A percentile compares a stretch with the other conserved stretches of the same genome.
Evolutionary conservation across 2,888 invertebrate genomes (phyloP).

Genomic region (Dexiosoma caninum): DNA sequence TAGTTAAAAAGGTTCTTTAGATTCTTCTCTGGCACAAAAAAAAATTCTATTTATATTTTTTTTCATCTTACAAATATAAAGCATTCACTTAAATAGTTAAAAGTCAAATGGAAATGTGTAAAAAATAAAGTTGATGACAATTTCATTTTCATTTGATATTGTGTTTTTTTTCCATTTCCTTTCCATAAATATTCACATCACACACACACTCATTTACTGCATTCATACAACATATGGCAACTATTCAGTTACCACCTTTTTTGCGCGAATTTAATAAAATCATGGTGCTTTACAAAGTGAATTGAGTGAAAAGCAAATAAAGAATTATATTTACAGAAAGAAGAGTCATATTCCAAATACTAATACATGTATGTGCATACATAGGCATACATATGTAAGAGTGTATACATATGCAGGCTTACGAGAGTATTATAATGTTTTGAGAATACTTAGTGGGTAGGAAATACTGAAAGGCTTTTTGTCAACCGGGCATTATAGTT

Average conservation of each 20-base stretch:
- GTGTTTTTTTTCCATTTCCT: neutral
- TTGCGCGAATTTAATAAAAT: slow-evolving; percentile 61
- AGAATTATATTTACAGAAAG: slow-evolving; percentile 58
- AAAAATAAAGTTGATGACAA: slow-evolving; percentile 51
- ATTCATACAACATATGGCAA: neutral
- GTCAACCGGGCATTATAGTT: too few relatives aligned
- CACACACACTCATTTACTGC: too few relatives aligned
- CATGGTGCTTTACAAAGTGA: slow-evolving; percentile 70
- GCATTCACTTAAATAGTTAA: slow-evolving; percentile 1
- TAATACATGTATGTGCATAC: neutral
- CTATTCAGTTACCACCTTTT: neutral
- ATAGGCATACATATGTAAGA: too few relatives aligned
- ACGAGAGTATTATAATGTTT: neutral
- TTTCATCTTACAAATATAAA: slow-evolving; percentile 1
- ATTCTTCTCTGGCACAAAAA: neutral
- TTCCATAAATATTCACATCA: neutral
- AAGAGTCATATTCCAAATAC: slow-evolving; percentile 25
- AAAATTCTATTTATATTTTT: neutral
- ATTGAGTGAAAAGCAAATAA: slow-evolving; percentile 74
- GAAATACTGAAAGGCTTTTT: too few relatives aligned
- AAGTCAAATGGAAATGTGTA: neutral
- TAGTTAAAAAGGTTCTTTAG: neutral
- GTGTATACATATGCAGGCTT: too few relatives aligned
- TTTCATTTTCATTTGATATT: slow-evolving; percentile 54
- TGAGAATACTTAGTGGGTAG: neutral